Base-by-base conservation (phyloP, 2,888 invertebrate genomes). In the Carterocephalus palaemon region DNA sequence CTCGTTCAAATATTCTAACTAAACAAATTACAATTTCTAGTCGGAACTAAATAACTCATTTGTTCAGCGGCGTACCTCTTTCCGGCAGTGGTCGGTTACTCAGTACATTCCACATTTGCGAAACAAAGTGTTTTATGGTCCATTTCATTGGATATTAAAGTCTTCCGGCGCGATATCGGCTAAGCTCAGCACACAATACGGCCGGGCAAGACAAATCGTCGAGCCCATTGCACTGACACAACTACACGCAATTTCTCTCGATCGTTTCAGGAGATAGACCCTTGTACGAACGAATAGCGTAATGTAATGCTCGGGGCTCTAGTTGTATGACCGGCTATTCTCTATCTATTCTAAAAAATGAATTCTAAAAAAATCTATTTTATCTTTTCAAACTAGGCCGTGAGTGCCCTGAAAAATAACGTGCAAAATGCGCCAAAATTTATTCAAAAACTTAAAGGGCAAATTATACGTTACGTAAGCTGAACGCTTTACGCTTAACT, bases 171-270 rank as follows among this genome's bases (percentile, higher is more conserved):
- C 51, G 54, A 63, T 67, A 63, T 67, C 59, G 50, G 40, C 32
- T 39, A 29, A 24, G 55, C 53, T 51, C 51, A 56, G 56, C 64
- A 64, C 56, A 62, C 60, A 68, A 66, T 63, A 62, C 62, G 64
- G 59, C 54, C 52, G 56, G 56, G 57, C 22, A 42, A 73, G 69
- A 74, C 71, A 73, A 74, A 77, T 72, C 59, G 66, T 61, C 53
- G 55, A 47, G 60, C 49, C 60, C 54, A 67, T 68, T 67, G 56
- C 49, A 48, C 59, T 58, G 67, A 64, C 61, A 57, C 60, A 47
- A 54, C 60, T 46, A 54, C 71, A 70, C 64, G 67, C 65, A 63
- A 67, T 73, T 72, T 72, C 68, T 67, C 60, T 46, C 60, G 70
- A 76, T 74, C 57, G 56, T 63, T 66, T 57, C 59, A 57, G 58